phyloP scores from a whole-genome alignment of 23 tunicate species.

The Ascidia mentula region DNA sequence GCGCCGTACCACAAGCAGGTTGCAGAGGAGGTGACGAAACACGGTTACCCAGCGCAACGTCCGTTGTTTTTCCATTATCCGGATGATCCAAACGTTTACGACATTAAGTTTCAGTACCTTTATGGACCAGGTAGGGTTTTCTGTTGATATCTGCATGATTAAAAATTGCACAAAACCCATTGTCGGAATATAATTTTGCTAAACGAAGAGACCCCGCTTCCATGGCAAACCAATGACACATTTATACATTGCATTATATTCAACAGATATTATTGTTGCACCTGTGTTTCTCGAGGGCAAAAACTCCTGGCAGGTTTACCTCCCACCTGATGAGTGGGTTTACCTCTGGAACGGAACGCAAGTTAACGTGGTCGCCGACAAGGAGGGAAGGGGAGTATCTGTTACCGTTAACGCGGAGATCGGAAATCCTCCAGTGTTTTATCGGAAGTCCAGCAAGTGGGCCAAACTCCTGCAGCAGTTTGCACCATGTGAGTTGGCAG shows the following conservation, averaged over 20 bases:
- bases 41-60: constrained; percentile 85
- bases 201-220: too few species aligned
- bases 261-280: constrained; percentile 72
- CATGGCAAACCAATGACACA: background rate
- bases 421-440: constrained; percentile 88
- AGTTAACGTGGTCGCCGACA: background rate
- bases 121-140: constrained; percentile 75
- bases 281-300: constrained; percentile 75
- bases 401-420: constrained; percentile 57
- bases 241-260: background rate
- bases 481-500: constrained; percentile 36
- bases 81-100: constrained; percentile 56
- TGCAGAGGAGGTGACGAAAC: constrained; percentile 19
- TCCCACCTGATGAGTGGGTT: constrained; percentile 81
- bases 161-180: background rate
- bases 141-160: too few species aligned
- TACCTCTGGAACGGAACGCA: constrained; percentile 72
- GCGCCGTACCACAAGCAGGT: constrained; percentile 70
- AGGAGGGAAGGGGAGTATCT: constrained; percentile 20
- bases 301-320: constrained; percentile 48
- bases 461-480: constrained; percentile 33
- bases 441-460: constrained; percentile 45
- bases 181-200: too few species aligned
- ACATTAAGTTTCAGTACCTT: constrained; percentile 70
- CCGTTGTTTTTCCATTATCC: constrained; percentile 84